Evolutionary conservation across 1,140 invertebrate species (phyloP), one percentile per base, ranked within the genome.

Genomic region (Melipona quadrifasciata): DNA sequence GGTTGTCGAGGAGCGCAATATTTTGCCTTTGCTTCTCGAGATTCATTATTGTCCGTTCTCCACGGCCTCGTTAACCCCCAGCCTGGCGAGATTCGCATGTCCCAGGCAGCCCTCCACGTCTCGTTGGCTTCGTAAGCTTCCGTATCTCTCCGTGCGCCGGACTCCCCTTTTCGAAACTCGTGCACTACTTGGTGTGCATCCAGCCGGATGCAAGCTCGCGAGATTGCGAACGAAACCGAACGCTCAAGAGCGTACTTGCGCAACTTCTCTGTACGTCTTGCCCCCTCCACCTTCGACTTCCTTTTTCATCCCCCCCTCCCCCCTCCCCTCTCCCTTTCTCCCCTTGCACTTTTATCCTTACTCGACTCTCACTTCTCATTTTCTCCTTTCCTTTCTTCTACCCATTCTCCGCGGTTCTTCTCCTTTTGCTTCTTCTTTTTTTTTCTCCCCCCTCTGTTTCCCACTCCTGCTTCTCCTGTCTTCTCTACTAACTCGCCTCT

Each of bases 31-130:
- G 70, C 80, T 86, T 78, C 78, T 86, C 84, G 72, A 78, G 74
- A 67, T 90, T 90, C 82, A 87, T 90, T 90, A 86, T 73, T 51
- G 64, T 64, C 57, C 81, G 77, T 77, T 77, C 82, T 85, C 78
- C 74, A 80, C 78, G 87, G 79, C 85, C 76, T 89, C 80, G 72
- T 87, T 85, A 90, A 72, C 53, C 67, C 67, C 67, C 67, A 34
- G 51, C 67, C 71, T 19, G 58, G 27, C 67, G 82, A 65, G 70
- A 84, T 76, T 78, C 82, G 64, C 39, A 65, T 85, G 72, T 55
- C 61, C 57, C 72, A 55, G 58, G 57, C 61, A 34, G 53, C 51
- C 31, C 14, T 76, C 31, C 24, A 74, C 85, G 81, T 84, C 75
- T 86, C 80, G 84, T 82, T 86, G 84, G 53, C 24, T 73, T 68